Conservation (phyloP, 2,113 vertebrate genomes). For the Marcusenius ussheri region DNA sequence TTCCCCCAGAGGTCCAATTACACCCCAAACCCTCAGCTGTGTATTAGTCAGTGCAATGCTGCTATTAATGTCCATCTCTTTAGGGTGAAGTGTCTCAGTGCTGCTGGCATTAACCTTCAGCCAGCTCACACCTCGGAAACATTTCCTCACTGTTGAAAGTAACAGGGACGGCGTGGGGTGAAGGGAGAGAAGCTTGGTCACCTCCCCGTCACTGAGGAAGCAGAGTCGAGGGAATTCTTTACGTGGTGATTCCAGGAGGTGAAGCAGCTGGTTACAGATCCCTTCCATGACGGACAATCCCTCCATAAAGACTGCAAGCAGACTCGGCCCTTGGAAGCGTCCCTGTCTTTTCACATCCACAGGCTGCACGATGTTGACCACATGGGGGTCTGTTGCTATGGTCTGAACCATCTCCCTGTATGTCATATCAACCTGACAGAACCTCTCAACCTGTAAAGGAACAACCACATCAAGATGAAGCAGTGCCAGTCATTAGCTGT, state of each 20-base stretch:
- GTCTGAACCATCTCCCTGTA: constrained; percentile 60
- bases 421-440: constrained; percentile 56
- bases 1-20: constrained; percentile 59
- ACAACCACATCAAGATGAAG: neutral
- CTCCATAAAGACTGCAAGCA: constrained; percentile 47
- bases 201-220: constrained; percentile 69
- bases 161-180: constrained; percentile 42
- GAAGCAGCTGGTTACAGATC: constrained; percentile 53
- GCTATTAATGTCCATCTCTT: constrained; percentile 7
- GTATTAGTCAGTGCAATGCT: constrained; percentile 16
- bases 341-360: constrained; percentile 28
- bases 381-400: constrained; percentile 49
- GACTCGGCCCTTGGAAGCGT: constrained; percentile 42
- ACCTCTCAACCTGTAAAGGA: constrained; percentile 51
- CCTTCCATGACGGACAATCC: constrained; percentile 59
- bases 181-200: constrained; percentile 59
- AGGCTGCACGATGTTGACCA: constrained; percentile 55
- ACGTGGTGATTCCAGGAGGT: constrained; percentile 50
- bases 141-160: constrained; percentile 57
- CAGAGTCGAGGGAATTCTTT: constrained; percentile 65
- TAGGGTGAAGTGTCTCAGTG: neutral
- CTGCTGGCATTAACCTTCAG: constrained; percentile 43
- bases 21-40: constrained; percentile 42
- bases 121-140: constrained; percentile 58
- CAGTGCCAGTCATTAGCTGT: neutral